These are phyloP conservation scores for Cantharis nigra DNA, from an alignment of 2,888 invertebrate species.

Conservation along the genomic window DNA sequence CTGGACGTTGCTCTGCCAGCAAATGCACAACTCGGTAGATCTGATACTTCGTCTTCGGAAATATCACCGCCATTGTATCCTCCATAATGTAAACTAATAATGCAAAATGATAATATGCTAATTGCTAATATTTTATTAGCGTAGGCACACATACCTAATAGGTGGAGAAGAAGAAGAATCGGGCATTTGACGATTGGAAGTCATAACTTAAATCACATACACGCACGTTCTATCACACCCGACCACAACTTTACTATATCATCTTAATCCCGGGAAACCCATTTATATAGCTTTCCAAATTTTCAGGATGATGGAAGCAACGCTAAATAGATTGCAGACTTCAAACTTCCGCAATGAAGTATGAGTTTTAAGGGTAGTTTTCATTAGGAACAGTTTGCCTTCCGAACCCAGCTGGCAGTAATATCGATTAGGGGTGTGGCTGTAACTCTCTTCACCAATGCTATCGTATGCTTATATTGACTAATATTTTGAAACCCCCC, in stretches of 20 bases:
- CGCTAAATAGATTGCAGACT: not conserved
- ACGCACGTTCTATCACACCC: not conserved
- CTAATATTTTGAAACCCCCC: constrained; percentile 28
- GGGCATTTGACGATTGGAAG: constrained; percentile 62
- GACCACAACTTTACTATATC: not conserved
- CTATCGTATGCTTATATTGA: not conserved
- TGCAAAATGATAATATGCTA: not conserved
- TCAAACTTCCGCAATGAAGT: not conserved
- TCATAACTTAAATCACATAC: constrained; percentile 32
- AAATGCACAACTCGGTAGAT: constrained; percentile 83
- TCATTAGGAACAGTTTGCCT: not conserved
- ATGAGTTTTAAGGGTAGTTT: not conserved
- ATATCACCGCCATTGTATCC: constrained; percentile 56
- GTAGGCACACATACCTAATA: constrained; percentile 62
- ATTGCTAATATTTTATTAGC: not conserved
- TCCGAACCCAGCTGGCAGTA: not conserved
- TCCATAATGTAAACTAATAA: constrained; percentile 52
- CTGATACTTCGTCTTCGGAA: constrained; percentile 68
- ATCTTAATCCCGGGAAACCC: too few relatives aligned
- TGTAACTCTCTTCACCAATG: constrained; percentile 8
- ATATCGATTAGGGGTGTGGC: constrained; percentile 18
- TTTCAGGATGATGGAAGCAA: not conserved
- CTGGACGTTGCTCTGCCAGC: constrained; percentile 62
- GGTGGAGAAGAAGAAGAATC: constrained; percentile 74
- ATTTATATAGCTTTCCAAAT: not conserved